These are phyloP conservation scores for Zosterops pallidus DNA, from an alignment of 2,113 vertebrate genomes.

Conservation along the genomic window DNA sequence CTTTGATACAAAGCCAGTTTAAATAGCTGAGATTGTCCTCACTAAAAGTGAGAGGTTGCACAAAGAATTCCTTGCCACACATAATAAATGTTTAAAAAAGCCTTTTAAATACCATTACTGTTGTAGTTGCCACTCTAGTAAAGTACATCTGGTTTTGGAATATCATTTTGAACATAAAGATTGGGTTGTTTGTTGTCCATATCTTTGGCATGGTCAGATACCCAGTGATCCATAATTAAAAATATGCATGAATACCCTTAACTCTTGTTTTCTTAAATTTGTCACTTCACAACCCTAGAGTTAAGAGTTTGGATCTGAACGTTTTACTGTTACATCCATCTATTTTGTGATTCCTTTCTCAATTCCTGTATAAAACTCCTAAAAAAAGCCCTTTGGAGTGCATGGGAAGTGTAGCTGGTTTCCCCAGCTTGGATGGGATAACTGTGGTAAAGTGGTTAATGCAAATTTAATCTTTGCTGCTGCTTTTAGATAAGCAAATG, in stretches of 20 bases:
- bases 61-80: background rate
- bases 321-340: rapidly evolving
- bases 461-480: background rate
- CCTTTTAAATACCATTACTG: too few species aligned
- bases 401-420: background rate
- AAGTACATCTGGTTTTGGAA: background rate
- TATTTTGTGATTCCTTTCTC: background rate
- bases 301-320: background rate
- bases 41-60: background rate
- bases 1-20: background rate
- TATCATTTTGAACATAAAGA: background rate
- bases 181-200: background rate
- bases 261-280: background rate
- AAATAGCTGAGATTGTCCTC: background rate
- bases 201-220: background rate
- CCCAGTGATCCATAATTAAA: background rate
- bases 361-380: background rate
- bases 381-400: background rate
- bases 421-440: background rate
- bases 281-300: background rate
- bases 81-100: background rate
- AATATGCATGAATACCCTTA: background rate
- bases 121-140: background rate
- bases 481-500: background rate
- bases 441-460: background rate